phyloP scores from a whole-genome alignment of 2,113 vertebrate species.

The Emydocephalus ijimae region DNA sequence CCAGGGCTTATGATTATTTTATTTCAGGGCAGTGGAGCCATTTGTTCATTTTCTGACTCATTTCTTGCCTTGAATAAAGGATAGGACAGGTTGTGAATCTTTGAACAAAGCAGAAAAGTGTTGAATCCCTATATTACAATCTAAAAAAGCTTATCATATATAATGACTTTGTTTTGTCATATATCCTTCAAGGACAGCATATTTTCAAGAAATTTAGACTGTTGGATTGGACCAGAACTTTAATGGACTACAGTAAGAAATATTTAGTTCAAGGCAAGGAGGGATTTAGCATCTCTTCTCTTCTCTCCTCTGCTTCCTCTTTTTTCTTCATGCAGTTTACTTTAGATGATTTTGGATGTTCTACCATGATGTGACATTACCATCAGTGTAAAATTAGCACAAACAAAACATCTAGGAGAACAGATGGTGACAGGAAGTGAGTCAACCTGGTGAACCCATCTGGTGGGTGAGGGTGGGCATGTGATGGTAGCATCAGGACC shows the following conservation, averaged over 20 bases:
- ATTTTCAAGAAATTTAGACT: neutral
- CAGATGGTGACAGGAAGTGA: conserved; percentile 49
- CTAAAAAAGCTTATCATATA: neutral
- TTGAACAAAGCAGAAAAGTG: neutral
- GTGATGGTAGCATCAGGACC: conserved; percentile 12
- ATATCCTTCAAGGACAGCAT: no score
- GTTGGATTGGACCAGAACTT: neutral
- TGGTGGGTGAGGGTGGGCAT: conserved; percentile 35
- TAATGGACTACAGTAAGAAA: neutral
- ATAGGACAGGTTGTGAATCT: neutral
- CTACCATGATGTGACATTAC: conserved; percentile 37
- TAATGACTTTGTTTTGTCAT: no score
- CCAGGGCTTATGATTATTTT: neutral
- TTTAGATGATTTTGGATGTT: neutral
- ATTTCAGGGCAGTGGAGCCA: neutral
- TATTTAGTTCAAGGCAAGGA: neutral
- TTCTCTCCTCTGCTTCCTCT: neutral
- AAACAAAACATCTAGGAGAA: conserved; percentile 33
- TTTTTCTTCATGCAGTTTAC: neutral
- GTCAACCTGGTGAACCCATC: conserved; percentile 47
- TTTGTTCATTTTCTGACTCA: neutral
- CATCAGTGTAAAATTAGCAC: conserved; percentile 37
- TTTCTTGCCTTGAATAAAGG: neutral
- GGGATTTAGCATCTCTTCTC: neutral
- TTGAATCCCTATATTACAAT: neutral